Evolutionary conservation across 2,797 vertebrate species (phyloP).

Genomic region (Huso huso): DNA sequence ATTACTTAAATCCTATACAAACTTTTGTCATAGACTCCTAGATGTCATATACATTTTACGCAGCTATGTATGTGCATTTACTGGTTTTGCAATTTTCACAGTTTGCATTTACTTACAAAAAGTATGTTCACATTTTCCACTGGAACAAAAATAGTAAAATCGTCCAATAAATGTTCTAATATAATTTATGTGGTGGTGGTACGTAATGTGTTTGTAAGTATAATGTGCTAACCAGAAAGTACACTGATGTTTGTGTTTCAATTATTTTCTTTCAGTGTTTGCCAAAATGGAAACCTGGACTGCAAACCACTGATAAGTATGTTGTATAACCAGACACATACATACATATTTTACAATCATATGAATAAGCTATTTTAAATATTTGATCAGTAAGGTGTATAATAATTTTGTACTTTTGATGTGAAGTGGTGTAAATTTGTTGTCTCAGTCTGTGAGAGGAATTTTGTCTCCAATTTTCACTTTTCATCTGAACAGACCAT

Average conservation of each 20-base stretch:
- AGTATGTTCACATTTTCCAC: background rate
- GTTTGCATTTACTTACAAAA: background rate
- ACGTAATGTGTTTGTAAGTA: no score
- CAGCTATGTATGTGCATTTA: background rate
- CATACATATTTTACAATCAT: no score
- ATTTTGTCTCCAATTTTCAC: no score
- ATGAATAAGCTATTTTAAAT: no score
- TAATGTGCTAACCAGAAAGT: no score
- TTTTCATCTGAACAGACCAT: no score
- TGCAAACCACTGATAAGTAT: conserved; percentile 30
- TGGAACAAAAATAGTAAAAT: background rate
- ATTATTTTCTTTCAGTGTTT: conserved; percentile 39
- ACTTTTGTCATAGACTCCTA: no score
- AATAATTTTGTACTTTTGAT: no score
- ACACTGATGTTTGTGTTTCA: background rate
- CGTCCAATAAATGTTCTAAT: background rate
- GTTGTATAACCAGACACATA: background rate
- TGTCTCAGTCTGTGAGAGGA: no score
- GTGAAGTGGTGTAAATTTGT: no score
- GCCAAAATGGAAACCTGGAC: conserved; percentile 46
- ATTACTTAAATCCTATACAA: no score
- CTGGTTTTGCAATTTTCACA: background rate
- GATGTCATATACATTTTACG: background rate
- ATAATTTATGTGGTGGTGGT: background rate
- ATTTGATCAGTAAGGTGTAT: no score